These are phyloP conservation scores for Calidris pygmaea DNA, from an alignment of 2,113 vertebrate species.

Conservation along the genomic window DNA sequence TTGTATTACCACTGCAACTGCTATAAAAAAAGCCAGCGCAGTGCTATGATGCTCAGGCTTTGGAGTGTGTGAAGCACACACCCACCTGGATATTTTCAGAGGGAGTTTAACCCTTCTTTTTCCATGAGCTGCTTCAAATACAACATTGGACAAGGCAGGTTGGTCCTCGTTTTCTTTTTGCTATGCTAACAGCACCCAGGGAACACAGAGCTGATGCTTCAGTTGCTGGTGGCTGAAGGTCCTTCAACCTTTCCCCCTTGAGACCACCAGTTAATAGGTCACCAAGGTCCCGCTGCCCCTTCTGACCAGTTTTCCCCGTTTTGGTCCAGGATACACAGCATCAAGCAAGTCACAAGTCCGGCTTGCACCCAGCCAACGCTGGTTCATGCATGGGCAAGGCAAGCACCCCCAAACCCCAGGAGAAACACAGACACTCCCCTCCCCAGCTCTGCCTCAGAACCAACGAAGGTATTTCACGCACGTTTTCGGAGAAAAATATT, in stretches of 20 bases:
- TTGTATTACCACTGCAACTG: background rate
- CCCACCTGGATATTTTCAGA: conserved; percentile 20
- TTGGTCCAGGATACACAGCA: background rate
- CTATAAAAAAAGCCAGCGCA: background rate
- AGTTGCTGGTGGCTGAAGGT: background rate
- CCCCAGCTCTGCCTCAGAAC: background rate
- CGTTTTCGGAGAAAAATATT: background rate
- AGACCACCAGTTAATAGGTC: background rate
- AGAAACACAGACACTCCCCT: background rate
- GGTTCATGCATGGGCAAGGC: background rate
- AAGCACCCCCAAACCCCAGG: background rate
- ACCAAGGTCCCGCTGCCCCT: background rate
- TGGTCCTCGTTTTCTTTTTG: background rate
- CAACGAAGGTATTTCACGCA: background rate
- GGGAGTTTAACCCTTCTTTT: conserved; percentile 15
- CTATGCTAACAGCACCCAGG: background rate
- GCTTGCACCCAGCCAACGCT: background rate
- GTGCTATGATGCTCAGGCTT: background rate
- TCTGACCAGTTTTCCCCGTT: background rate
- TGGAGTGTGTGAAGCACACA: conserved; percentile 2
- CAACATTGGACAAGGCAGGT: background rate
- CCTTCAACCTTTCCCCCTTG: background rate
- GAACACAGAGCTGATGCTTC: background rate
- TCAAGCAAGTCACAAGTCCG: background rate
- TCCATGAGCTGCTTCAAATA: background rate